phyloP scores from a whole-genome alignment of 2,113 vertebrate genomes.

The Ramphastos sulfuratus region DNA sequence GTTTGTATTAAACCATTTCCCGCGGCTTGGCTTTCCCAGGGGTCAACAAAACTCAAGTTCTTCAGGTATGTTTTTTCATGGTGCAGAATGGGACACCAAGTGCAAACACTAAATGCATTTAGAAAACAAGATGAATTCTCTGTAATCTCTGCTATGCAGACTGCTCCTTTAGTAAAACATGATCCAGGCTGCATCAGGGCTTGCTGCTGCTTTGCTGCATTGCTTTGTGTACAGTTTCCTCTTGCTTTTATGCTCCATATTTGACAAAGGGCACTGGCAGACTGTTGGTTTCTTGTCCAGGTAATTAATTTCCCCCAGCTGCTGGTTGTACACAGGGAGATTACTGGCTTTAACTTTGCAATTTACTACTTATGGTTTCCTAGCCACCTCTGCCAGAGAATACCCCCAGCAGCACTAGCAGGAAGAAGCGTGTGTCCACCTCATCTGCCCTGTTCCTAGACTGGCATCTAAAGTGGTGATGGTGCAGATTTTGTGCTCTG shows the following conservation, averaged over 20 bases:
- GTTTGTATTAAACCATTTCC: background rate
- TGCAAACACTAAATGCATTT: background rate
- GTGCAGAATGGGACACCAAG: background rate
- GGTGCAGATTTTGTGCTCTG: background rate
- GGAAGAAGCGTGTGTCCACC: background rate
- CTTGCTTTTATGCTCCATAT: background rate
- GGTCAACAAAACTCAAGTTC: background rate
- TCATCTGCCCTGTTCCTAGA: fast-evolving
- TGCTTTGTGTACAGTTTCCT: background rate
- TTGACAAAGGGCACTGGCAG: background rate
- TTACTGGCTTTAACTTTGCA: background rate
- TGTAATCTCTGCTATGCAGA: background rate
- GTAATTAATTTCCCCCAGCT: conserved; percentile 16
- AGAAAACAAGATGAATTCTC: background rate
- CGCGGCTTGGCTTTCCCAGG: background rate
- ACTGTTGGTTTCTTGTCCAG: background rate
- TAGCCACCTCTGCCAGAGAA: background rate
- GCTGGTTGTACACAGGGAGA: background rate
- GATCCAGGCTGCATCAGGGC: background rate
- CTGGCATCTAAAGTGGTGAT: background rate
- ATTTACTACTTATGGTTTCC: background rate
- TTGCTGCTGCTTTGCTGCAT: background rate
- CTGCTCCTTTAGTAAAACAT: background rate
- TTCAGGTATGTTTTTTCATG: background rate
- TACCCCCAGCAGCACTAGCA: fast-evolving